Evolutionary conservation across 1,140 invertebrate genomes (phyloP).

Genomic region (Halesus radiatus): DNA sequence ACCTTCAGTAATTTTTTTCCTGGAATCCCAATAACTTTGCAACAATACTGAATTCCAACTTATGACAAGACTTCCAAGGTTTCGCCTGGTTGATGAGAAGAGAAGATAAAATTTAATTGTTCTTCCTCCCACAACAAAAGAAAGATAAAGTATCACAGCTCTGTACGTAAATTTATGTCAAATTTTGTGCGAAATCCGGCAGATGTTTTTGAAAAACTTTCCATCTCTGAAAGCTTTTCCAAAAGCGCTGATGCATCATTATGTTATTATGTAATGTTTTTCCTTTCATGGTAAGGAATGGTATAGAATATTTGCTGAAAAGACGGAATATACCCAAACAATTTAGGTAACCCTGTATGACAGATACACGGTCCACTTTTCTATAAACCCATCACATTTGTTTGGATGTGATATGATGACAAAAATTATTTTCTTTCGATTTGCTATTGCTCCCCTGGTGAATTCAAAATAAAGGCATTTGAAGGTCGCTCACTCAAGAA

Average conservation of each 20-base stretch:
- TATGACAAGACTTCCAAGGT: neutral
- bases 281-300: neutral
- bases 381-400: too few species aligned
- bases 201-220: conserved; percentile 20
- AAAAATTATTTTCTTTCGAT: too few species aligned
- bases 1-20: too few species aligned
- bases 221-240: conserved; percentile 13
- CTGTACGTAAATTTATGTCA: neutral
- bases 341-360: too few species aligned
- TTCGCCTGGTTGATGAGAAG: neutral
- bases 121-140: conserved; percentile 2
- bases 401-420: too few species aligned
- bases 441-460: too few species aligned
- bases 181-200: neutral
- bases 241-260: conserved; percentile 10
- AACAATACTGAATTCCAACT: neutral
- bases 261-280: neutral
- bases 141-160: conserved; percentile 4
- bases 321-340: too few species aligned
- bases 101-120: neutral
- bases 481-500: too few species aligned
- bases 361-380: too few species aligned
- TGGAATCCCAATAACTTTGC: too few species aligned
- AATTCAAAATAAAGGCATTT: too few species aligned
- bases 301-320: too few species aligned